A percentile compares a stretch with the other conserved stretches of the same genome.
phyloP scores from a whole-genome alignment of 2,888 invertebrate genomes.

The Bellardia bayeri region DNA sequence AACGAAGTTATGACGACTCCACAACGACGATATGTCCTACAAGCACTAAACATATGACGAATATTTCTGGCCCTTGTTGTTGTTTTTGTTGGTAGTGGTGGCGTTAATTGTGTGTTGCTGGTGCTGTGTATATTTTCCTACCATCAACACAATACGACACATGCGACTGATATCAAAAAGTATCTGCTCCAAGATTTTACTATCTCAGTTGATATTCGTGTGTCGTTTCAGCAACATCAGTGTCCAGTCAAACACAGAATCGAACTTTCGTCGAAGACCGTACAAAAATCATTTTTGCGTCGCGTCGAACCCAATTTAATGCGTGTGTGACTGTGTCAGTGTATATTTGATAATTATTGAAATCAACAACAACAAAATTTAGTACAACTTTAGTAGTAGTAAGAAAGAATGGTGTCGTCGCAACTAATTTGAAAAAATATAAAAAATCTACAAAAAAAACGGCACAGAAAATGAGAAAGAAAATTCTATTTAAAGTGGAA shows the following conservation, averaged over 20 bases:
- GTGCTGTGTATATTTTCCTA: conserved; percentile 25
- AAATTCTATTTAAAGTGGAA: conserved; percentile 28
- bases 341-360: conserved; percentile 48
- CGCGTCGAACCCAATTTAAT: conserved; percentile 41
- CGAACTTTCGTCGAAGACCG: neutral
- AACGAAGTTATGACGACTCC: conserved; percentile 66
- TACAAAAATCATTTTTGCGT: conserved; percentile 26
- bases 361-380: conserved; percentile 41
- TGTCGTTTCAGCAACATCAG: conserved; percentile 76
- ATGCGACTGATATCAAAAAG: conserved; percentile 73
- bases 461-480: conserved; percentile 21
- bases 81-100: conserved; percentile 27
- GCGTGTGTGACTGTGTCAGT: conserved; percentile 3
- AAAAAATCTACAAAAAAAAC: neutral
- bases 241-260: conserved; percentile 22
- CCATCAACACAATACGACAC: conserved; percentile 54
- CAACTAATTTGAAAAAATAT: conserved; percentile 26
- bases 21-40: conserved; percentile 43
- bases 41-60: conserved; percentile 52
- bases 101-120: conserved; percentile 26
- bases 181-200: conserved; percentile 75
- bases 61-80: conserved; percentile 7
- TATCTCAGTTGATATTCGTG: conserved; percentile 78
- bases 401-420: conserved; percentile 43
- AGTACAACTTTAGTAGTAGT: conserved; percentile 28